A percentile compares a stretch with the other conserved stretches of the same genome.
Conservation (phyloP, 2,888 invertebrate species). For the Xestia sexstrigata region DNA sequence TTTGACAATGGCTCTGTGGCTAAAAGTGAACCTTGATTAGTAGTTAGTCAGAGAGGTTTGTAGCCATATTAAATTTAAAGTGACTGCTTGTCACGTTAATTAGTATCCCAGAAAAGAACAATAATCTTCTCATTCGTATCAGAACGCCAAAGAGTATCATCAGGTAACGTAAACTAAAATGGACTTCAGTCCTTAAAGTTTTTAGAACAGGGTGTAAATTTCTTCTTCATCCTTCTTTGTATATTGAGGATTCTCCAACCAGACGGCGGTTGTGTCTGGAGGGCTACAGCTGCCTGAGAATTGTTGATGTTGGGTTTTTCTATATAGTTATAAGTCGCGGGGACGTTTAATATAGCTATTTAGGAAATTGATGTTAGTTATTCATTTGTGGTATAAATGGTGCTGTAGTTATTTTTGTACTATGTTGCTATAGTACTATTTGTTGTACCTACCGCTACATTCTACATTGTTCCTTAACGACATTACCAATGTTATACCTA, state of each 20-base stretch:
- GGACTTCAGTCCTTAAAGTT: neutral
- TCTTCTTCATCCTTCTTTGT: too few species aligned
- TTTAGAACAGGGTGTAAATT: too few species aligned
- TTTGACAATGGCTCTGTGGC: too few species aligned
- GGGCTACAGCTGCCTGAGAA: neutral
- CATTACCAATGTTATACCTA: neutral
- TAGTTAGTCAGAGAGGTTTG: too few species aligned
- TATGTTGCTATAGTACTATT: too few species aligned
- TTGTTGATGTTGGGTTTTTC: neutral
- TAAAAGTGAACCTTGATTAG: too few species aligned
- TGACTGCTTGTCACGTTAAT: too few species aligned
- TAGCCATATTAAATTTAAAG: too few species aligned
- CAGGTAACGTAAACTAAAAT: neutral
- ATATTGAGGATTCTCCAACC: neutral
- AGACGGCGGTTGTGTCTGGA: neutral
- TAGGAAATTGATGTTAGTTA: neutral
- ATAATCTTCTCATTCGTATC: neutral
- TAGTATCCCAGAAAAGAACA: too few species aligned
- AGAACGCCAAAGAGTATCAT: neutral
- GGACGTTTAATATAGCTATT: neutral
- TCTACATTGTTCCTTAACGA: neutral
- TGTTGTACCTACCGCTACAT: neutral
- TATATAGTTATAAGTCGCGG: neutral
- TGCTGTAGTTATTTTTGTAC: neutral
- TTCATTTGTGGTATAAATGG: neutral